phyloP scores from a whole-genome alignment of 2,113 vertebrate species.

The Sinocyclocheilus anophthalmus region DNA sequence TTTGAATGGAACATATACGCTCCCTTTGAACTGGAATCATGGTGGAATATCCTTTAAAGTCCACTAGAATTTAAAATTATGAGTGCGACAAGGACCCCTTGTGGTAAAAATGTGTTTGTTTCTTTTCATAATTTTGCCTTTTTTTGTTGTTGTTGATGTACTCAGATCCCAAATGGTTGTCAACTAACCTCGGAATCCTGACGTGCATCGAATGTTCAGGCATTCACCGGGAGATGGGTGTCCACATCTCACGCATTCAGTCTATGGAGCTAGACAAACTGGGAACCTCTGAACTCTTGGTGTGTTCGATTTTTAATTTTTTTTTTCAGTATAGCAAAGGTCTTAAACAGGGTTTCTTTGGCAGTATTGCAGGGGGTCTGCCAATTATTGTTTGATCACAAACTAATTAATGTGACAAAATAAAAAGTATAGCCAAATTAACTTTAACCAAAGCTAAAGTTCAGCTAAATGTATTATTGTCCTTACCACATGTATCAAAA shows the following conservation, averaged over 20 bases:
- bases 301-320: slow-evolving; percentile 57
- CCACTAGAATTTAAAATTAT: background rate
- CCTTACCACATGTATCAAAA: background rate
- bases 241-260: slow-evolving; percentile 97
- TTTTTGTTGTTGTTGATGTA: background rate
- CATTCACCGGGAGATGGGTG: slow-evolving; percentile 98
- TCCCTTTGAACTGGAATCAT: no score
- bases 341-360: background rate
- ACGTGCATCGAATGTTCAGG: slow-evolving; percentile 99
- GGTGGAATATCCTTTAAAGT: no score
- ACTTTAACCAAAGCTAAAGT: background rate
- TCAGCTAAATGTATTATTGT: background rate
- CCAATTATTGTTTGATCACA: background rate
- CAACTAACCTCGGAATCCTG: slow-evolving; percentile 96
- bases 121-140: background rate
- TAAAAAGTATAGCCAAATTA: background rate
- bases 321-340: background rate
- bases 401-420: background rate
- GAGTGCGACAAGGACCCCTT: slow-evolving; percentile 29
- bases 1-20: no score
- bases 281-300: slow-evolving; percentile 98
- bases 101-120: slow-evolving; percentile 16
- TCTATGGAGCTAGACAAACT: slow-evolving; percentile 99
- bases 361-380: background rate
- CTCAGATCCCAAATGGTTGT: slow-evolving; percentile 96